phyloP scores from a whole-genome alignment of 2,797 vertebrate species.

The Melanotaenia trifasciata region DNA sequence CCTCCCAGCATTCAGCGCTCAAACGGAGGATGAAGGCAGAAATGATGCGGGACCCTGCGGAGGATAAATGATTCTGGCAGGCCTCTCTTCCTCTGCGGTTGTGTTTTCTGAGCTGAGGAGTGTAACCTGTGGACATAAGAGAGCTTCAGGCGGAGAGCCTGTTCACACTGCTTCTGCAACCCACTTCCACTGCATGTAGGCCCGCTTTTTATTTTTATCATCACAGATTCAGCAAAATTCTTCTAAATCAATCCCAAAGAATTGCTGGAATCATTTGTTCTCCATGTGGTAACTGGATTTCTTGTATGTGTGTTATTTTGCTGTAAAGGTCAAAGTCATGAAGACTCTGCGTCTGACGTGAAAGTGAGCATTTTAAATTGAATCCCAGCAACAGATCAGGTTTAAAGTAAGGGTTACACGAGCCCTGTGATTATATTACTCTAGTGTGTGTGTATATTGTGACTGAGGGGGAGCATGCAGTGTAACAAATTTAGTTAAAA shows the following conservation, averaged over 20 bases:
- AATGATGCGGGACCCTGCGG: background rate
- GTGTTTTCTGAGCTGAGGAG: constrained; percentile 17
- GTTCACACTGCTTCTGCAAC: background rate
- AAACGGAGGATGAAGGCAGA: background rate
- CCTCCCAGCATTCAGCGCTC: constrained; percentile 15
- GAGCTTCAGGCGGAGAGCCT: constrained; percentile 15
- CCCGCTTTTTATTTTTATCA: background rate
- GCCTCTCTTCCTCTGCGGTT: background rate
- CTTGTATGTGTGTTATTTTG: no score
- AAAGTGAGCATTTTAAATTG: constrained; percentile 31
- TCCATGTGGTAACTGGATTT: no score
- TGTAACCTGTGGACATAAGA: constrained; percentile 19
- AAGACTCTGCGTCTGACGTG: constrained; percentile 33
- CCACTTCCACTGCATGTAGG: no score
- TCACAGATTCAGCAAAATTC: background rate
- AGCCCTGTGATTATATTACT: constrained; percentile 36
- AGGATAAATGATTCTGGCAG: constrained; percentile 12
- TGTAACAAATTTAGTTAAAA: constrained; percentile 41
- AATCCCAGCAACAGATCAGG: constrained; percentile 20
- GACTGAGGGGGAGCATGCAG: background rate
- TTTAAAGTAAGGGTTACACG: constrained; percentile 50
- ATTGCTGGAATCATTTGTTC: background rate
- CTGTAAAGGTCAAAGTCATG: constrained; percentile 33
- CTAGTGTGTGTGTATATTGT: constrained; percentile 6
- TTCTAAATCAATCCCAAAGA: background rate